Base-by-base conservation (phyloP, 2,888 invertebrate species). In the Timema podura region DNA sequence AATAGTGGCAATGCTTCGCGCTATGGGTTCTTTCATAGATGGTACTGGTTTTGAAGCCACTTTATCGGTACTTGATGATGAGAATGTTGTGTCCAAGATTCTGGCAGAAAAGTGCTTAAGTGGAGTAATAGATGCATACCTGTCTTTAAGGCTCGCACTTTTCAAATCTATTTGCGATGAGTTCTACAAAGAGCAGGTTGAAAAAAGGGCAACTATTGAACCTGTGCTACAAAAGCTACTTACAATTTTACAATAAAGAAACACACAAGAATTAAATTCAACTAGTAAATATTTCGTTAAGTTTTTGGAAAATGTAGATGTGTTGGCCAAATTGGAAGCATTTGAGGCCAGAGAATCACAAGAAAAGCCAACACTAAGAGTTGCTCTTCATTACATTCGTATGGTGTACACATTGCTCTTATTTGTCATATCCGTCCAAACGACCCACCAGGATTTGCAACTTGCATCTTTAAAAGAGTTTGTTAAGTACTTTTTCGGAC, bases 1-100 rank as follows among this genome's bases (percentile, higher is more conserved):
- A 15, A 54, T 54, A 54, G 16, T 54, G 54, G 54, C 54, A 54
- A 54, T 54, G 54, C 54, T 54, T 54, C 54, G 54, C 6, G 54
- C 54, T 54, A 54, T 54, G 13, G 54, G 54, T 54, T 54, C 5
- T 54, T 54, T 7, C 10, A 10, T 54, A 54, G 54, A 54, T 54
- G 54, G 54, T 10, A 54, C 54, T 15, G 54, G 54, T 7, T 54
- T 54, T 6, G 54, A 54, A 54, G 54, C 54, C 16, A 54, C 54
- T 15, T 54, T 54, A 54, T 54, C 54, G 16, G 54, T 16, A 54
- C n/a, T 54, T 54, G 13, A 54, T 54, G 54, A 54, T 10, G 6
- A 54, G 10, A 54, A 16, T 54, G 54, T 54, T 54, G 6, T 54
- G 54, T 6, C 54, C 54, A 54, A 54, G 5, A 54, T 54, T 54